phyloP scores from a whole-genome alignment of 2,888 invertebrate species.

The Lottia scabra region DNA sequence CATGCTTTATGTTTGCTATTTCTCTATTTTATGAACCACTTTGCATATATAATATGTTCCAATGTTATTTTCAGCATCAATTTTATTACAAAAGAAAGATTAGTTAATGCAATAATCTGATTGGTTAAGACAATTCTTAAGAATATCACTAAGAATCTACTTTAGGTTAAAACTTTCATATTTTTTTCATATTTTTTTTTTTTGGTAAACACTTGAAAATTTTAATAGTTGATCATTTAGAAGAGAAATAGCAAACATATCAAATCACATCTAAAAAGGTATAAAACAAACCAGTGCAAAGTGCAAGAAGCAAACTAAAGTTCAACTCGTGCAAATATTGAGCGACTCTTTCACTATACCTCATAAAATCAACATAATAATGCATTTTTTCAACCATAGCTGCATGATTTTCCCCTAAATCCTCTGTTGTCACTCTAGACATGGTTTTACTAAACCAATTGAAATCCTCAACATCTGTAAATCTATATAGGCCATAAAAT shows the following conservation, averaged over 20 bases:
- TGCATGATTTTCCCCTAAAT: slow-evolving; percentile 71
- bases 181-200: too few species aligned
- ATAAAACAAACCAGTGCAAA: background rate
- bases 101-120: too few species aligned
- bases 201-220: too few species aligned
- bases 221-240: too few species aligned
- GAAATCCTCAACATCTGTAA: slow-evolving; percentile 60
- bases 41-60: too few species aligned
- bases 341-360: slow-evolving; percentile 46
- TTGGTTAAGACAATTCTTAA: too few species aligned
- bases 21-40: too few species aligned
- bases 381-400: slow-evolving; percentile 80
- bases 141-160: too few species aligned
- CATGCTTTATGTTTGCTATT: too few species aligned
- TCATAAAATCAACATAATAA: slow-evolving; percentile 95
- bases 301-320: background rate
- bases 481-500: slow-evolving; percentile 47
- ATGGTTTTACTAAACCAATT: slow-evolving; percentile 71
- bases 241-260: background rate
- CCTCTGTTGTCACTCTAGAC: slow-evolving; percentile 78
- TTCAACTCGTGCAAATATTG: background rate
- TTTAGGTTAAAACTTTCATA: too few species aligned
- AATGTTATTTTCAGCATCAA: too few species aligned
- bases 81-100: too few species aligned
- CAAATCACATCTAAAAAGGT: background rate